Conservation (phyloP, 2,113 vertebrate species). For the Saiga tatarica region DNA sequence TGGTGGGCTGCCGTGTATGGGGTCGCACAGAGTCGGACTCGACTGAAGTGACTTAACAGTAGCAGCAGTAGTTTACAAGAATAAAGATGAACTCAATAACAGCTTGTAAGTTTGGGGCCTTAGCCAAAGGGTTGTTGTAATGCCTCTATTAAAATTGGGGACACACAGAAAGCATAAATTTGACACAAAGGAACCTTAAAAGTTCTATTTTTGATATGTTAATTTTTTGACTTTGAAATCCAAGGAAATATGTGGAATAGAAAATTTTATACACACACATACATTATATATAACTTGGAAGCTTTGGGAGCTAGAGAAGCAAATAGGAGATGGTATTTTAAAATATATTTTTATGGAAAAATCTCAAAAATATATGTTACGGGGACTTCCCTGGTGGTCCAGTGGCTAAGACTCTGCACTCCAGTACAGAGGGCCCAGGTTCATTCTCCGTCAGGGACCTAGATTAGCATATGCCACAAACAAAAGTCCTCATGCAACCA, state of each 20-base stretch:
- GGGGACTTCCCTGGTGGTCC: neutral
- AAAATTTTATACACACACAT: neutral
- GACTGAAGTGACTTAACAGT: no score
- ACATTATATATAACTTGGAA: neutral
- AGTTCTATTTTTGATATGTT: neutral
- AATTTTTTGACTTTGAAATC: neutral
- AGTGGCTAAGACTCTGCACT: neutral
- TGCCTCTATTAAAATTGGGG: neutral
- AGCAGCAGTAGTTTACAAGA: neutral
- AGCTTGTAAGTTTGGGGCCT: neutral
- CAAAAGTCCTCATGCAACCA: neutral
- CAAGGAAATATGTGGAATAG: neutral
- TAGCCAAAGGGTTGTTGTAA: neutral
- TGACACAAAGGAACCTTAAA: neutral
- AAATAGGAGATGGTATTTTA: neutral
- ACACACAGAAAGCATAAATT: neutral
- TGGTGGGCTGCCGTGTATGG: no score
- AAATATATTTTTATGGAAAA: neutral
- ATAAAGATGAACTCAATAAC: neutral
- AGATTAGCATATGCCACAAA: neutral
- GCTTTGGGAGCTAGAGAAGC: neutral
- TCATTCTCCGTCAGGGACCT: neutral
- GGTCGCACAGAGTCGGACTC: no score
- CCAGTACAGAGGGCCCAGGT: neutral
- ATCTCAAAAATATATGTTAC: neutral